phyloP scores from a whole-genome alignment of 2,113 vertebrate genomes.

The Sinocyclocheilus grahami region DNA sequence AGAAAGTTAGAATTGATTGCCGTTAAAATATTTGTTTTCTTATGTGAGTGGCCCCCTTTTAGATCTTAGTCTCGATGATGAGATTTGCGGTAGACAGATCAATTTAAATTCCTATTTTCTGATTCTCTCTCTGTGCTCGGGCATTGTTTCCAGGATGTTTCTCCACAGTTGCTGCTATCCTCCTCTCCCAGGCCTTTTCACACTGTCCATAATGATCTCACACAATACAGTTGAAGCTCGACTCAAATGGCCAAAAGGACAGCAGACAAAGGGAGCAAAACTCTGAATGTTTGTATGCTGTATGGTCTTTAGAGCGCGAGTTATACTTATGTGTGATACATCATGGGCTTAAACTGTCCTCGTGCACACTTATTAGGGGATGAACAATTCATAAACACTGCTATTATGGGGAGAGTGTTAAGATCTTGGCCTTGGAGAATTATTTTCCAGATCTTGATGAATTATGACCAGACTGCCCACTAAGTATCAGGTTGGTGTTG shows the following conservation, averaged over 20 bases:
- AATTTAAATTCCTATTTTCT: constrained; percentile 60
- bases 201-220: background rate
- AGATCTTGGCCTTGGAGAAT: constrained; percentile 50
- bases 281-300: background rate
- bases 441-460: constrained; percentile 38
- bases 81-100: constrained; percentile 13
- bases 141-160: constrained; percentile 28
- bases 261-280: constrained; percentile 6
- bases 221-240: background rate
- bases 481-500: constrained; percentile 40
- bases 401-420: constrained; percentile 53
- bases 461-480: constrained; percentile 30
- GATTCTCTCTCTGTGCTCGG: constrained; percentile 17
- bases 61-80: constrained; percentile 57
- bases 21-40: constrained; percentile 54
- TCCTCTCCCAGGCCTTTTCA: constrained; percentile 22
- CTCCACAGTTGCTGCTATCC: constrained; percentile 22
- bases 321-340: constrained; percentile 35
- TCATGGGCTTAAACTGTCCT: constrained; percentile 36
- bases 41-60: constrained; percentile 43
- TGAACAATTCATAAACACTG: constrained; percentile 59
- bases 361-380: constrained; percentile 38
- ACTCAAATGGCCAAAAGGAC: background rate
- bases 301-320: background rate
- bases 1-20: constrained; percentile 60